Conservation (phyloP, 2,888 invertebrate species). For the Craniophora ligustri region DNA sequence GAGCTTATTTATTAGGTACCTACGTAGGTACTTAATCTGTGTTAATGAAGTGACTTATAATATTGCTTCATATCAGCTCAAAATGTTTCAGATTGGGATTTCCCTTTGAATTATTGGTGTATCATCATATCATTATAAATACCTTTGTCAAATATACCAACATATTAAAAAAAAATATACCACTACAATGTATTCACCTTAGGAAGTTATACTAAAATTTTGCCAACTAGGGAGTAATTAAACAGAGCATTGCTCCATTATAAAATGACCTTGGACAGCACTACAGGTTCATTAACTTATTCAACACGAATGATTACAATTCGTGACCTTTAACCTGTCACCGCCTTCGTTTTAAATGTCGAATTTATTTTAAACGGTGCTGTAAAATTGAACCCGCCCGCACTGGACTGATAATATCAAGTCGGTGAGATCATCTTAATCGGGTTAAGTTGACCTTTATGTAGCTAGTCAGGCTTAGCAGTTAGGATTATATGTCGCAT, state of each 20-base stretch:
- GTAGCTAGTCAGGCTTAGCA: conserved; percentile 6
- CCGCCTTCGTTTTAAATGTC: conserved; percentile 24
- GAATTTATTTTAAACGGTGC: conserved; percentile 17
- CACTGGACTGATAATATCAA: conserved; percentile 1
- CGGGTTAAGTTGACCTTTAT: conserved; percentile 5
- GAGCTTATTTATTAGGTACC: too few species aligned
- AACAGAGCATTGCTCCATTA: too few species aligned
- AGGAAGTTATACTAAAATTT: too few species aligned
- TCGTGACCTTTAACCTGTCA: conserved; percentile 21
- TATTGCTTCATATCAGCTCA: too few species aligned
- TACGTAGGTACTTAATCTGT: too few species aligned
- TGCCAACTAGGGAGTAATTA: not conserved
- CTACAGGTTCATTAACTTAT: not conserved
- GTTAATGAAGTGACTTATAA: too few species aligned
- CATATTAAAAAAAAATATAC: too few species aligned
- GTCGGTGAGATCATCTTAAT: conserved; percentile 10
- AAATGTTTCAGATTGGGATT: too few species aligned
- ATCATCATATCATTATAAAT: too few species aligned
- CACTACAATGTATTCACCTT: too few species aligned
- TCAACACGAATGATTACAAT: not conserved
- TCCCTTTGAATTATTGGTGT: too few species aligned
- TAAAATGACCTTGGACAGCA: not conserved
- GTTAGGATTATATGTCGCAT: conserved; percentile 30
- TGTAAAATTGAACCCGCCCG: not conserved
- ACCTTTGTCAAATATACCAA: too few species aligned